Evolutionary conservation across 2,113 vertebrate genomes (phyloP), one percentile per base, ranked within the genome.

Genomic region (Heterocephalus glaber): DNA sequence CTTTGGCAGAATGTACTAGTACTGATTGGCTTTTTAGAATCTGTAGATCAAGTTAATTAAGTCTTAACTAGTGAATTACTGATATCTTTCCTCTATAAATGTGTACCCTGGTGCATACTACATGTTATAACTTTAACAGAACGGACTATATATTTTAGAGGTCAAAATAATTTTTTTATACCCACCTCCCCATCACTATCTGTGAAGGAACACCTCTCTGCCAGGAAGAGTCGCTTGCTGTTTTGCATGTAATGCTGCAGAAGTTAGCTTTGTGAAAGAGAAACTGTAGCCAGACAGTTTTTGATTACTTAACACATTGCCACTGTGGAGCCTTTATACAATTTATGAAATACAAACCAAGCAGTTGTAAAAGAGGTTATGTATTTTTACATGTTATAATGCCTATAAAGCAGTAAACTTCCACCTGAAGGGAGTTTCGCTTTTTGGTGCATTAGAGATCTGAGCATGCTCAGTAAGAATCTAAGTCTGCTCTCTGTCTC

Each of bases 391-490:
- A 77, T 92, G 94, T 35, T 87, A 77, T 63, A 90, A 96, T 56
- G 66, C 74, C 74, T 30, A 79, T 26, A 85, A 94, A 96, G 83
- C 47, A 89, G 17, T 89, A 83, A 94, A 58, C 38, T 84, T 92
- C 41, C 76, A 91, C 33, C 61, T 80, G 83, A 84, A 65, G 85
- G 88, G 93, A 90, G 72, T 95, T 56, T 90, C 96, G 6, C 63
- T 98, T 35, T 92, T 97, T 97, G 98, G 97, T 98, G 95, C 90
- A 54, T 95, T 97, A 79, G 68, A 91, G 97, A 93, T 98, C 97
- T 98, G 98, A 98, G 97, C 98, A 98, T 98, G 99, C 99, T 99
- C 99, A 99, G 99, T 99, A 99, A 99, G 98, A 97, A 89, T 95
- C 74, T 98, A 97, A 96, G 90, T 97, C 91, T 97, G 76, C 60